Base-by-base conservation (phyloP, 2,797 vertebrate species). In the Neosilurus mollespiculum region DNA sequence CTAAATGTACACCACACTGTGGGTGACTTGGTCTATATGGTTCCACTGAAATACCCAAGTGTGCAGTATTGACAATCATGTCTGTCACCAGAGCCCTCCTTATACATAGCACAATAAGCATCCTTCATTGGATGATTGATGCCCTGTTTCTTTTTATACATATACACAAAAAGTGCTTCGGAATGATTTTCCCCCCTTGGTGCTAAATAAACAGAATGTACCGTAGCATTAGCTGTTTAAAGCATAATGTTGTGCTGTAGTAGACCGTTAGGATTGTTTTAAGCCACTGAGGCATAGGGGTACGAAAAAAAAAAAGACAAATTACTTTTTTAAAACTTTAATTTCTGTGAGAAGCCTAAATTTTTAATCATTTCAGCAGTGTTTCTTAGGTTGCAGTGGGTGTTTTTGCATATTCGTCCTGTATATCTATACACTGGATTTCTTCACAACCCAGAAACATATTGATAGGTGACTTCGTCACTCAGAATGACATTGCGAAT, bases 281-380 rank as follows among this genome's bases (percentile, higher is more conserved):
- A 78, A 24, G 37, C 14, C 76, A 64, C 14, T 78, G 76, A 78
- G 49, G 34, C 76, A 51, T 78, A 9, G 22, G 4, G 37, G 11
- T n/a, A 78, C 2, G 58, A 78, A 62, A 12, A 76, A 22, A 61
- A 58, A 62, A 78, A 49, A 43, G 75, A 78, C 75, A 78, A 78
- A 78, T 78, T 34, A 62, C 34, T 78, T n/a, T 30, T 18, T 16
- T 49, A 37, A 78, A 78, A 78, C 49, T 54, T 73, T 51, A 26
- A 4, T 9, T 26, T 18, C 14, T 37, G 30, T 37, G 20, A 37
- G 11, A 61, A 14, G 11, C 26, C 30, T 56, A 53, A 30, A 34
- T 20, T 20, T 7, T 61, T 5, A 37, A 30, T 34, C 34, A 34
- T 75, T 58, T 20, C 10, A 8, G 10, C 51, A 9, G 3, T 43